Percentiles rank a stretch among this genome's conserved stretches.
phyloP scores from a whole-genome alignment of 2,888 invertebrate species.

The Hypena proboscidalis region DNA sequence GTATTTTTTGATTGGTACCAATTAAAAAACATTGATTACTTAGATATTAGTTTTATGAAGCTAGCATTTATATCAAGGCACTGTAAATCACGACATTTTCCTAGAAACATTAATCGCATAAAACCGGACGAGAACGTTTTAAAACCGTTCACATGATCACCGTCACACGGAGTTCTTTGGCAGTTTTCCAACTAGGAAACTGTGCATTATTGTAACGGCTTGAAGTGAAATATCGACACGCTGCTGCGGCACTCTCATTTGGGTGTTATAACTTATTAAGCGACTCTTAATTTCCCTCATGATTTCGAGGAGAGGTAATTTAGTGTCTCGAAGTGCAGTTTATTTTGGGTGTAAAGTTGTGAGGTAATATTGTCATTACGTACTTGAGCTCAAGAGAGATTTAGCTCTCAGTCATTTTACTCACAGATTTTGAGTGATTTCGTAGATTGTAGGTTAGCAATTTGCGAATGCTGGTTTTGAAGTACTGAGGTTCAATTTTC shows the following conservation, averaged over 20 bases:
- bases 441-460: too few species aligned
- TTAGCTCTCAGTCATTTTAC: too few species aligned
- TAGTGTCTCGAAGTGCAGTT: constrained; percentile 6
- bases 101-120: constrained; percentile 25
- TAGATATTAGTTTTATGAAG: too few species aligned
- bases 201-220: constrained; percentile 58
- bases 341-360: background rate
- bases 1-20: too few species aligned
- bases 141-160: constrained; percentile 45
- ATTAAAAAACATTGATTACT: too few species aligned
- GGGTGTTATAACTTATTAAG: constrained; percentile 11
- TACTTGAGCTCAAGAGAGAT: too few species aligned
- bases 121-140: constrained; percentile 39
- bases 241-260: constrained; percentile 25
- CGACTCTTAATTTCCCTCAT: constrained; percentile 30
- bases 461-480: too few species aligned
- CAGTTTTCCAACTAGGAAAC: constrained; percentile 62
- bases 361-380: background rate
- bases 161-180: constrained; percentile 49
- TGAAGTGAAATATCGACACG: constrained; percentile 51
- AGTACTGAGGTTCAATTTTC: too few species aligned
- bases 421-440: too few species aligned
- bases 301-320: constrained; percentile 25
- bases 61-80: too few species aligned
- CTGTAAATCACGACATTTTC: constrained; percentile 29